These are phyloP conservation scores for Siniperca chuatsi DNA, from an alignment of 2,113 vertebrate genomes.

Conservation along the genomic window DNA sequence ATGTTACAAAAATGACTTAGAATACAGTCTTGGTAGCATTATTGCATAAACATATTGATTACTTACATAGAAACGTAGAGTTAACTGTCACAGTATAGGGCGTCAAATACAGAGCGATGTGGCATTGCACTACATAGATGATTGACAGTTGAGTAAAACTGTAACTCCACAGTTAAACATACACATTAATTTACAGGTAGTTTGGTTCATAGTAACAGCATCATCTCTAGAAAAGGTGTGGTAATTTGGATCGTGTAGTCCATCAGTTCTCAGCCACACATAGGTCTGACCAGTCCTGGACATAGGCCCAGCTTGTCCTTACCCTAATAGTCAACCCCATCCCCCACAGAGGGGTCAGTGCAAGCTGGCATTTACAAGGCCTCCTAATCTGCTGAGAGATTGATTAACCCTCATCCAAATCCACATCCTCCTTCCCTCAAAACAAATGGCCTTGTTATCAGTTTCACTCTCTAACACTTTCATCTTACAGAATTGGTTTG, in stretches of 20 bases:
- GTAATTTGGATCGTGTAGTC: background rate
- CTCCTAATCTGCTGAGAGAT: constrained; percentile 76
- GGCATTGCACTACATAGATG: background rate
- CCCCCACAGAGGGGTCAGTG: constrained; percentile 71
- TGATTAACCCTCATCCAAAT: constrained; percentile 66
- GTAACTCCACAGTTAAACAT: background rate
- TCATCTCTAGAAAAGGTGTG: background rate
- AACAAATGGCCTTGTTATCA: constrained; percentile 46
- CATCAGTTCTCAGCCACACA: constrained; percentile 21
- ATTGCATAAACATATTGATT: background rate
- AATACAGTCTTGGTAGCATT: background rate
- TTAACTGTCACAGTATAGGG: background rate
- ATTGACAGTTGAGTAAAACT: constrained; percentile 15
- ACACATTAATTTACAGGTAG: background rate
- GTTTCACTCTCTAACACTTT: constrained; percentile 23
- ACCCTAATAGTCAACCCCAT: constrained; percentile 63
- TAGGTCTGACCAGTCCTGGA: constrained; percentile 38
- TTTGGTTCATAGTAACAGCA: background rate
- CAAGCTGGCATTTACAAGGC: constrained; percentile 77
- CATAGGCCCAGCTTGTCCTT: constrained; percentile 43
- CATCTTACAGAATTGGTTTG: constrained; percentile 1
- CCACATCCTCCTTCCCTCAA: constrained; percentile 20
- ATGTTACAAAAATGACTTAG: background rate
- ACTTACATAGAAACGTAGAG: background rate
- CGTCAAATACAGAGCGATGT: background rate